These are phyloP conservation scores for Cirrhinus mrigala DNA, from an alignment of 2,797 vertebrate genomes.

Conservation along the genomic window DNA sequence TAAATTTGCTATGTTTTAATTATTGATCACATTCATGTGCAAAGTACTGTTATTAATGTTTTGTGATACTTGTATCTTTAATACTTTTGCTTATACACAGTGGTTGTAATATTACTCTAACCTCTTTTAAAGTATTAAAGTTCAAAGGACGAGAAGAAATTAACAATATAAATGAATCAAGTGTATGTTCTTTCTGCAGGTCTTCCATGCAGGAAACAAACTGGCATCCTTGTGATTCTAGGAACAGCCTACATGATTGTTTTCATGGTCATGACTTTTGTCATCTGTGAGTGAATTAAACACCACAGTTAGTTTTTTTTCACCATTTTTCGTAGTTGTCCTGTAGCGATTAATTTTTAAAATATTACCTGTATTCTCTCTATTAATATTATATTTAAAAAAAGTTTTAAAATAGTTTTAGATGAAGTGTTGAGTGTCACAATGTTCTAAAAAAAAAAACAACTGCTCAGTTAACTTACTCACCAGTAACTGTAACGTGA, in stretches of 20 bases:
- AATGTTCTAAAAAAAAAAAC: no score
- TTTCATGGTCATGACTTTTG: slow-evolving; percentile 3
- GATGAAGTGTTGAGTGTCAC: no score
- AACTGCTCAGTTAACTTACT: background rate
- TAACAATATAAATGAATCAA: background rate
- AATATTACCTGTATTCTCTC: background rate
- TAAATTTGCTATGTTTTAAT: background rate
- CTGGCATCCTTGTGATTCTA: background rate
- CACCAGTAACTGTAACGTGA: background rate
- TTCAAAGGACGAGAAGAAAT: background rate
- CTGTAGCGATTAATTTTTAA: background rate
- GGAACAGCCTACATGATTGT: background rate
- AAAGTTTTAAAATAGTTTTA: no score
- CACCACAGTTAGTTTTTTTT: background rate
- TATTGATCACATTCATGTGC: background rate
- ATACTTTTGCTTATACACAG: background rate
- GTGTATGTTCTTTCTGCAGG: background rate
- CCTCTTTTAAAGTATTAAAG: background rate
- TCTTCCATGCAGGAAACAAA: background rate
- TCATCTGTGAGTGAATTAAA: slow-evolving; percentile 9
- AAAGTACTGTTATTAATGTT: background rate
- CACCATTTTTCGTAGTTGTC: background rate
- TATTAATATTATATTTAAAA: background rate
- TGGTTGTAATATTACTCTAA: background rate
- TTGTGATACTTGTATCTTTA: background rate